Evolutionary conservation across 1,140 invertebrate species (phyloP), one percentile per base, ranked within the genome.

Genomic region (Drosophila arizonae): DNA sequence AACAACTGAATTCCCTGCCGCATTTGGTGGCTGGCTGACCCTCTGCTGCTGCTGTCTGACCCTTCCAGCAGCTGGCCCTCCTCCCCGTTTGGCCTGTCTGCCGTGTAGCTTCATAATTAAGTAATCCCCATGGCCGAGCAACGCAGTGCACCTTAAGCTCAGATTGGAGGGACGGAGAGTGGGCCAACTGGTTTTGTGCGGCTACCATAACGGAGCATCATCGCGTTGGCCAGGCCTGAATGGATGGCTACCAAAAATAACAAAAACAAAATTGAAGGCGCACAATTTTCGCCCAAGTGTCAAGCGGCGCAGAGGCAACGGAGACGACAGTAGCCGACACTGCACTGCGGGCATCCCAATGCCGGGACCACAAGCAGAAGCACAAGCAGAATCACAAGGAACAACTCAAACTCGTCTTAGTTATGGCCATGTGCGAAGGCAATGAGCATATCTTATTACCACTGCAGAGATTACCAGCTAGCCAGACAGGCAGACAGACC

Each of bases 371-470:
- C 11, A 24, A 24, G 21, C 21, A 24, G 2, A 24, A 24, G 21
- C 21, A 24, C 21, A 24, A 24, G 21, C 21, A 24, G 21, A 24
- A 24, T 2, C 21, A 3, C 21, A 30, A 69, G 70, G 24, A 41
- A 45, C 36, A 11, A 55, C 56, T 50, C 55, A 62, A 64, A 64
- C 67, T 55, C 24, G 61, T 71, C 68, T 65, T 36, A 46, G 60
- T 65, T 71, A 75, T 71, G 55, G 80, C 65, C 57, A 76, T 56
- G 70, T 62, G 58, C 48, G 58, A 63, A 76, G 63, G 69, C 58
- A 70, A 68, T 64, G 76, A 78, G 82, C 79, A 82, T 86, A 86
- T 87, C 82, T 87, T 86, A 86, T 86, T 86, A 86, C 82, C 84
- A 61, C 82, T 74, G 82, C 79, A 82, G 79, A 70, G 80, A 63